Evolutionary conservation across 2,888 invertebrate species (phyloP).

Genomic region (Notodonta dromedarius): DNA sequence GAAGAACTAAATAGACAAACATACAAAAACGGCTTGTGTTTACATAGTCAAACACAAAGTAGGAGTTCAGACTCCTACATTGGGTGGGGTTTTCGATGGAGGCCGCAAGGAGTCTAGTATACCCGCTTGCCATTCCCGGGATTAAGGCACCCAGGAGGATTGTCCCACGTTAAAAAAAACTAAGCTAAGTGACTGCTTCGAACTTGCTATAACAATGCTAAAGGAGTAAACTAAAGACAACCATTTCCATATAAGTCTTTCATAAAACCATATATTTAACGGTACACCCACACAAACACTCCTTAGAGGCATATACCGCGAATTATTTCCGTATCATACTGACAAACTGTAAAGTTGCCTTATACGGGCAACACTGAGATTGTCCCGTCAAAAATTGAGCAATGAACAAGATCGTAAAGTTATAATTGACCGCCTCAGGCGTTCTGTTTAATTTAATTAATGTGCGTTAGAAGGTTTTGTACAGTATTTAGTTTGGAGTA

Average conservation of each 20-base stretch:
- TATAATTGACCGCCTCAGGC: constrained; percentile 23
- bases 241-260: not conserved
- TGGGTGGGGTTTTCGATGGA: too few species aligned
- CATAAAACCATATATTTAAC: constrained; percentile 7
- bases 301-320: constrained; percentile 14
- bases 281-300: constrained; percentile 16
- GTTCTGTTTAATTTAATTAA: not conserved
- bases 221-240: not conserved
- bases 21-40: too few species aligned
- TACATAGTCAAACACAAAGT: too few species aligned
- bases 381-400: constrained; percentile 1
- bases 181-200: too few species aligned
- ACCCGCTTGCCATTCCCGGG: too few species aligned
- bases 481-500: too few species aligned
- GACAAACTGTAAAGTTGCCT: constrained; percentile 21
- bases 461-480: not conserved
- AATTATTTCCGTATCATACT: constrained; percentile 16
- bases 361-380: constrained; percentile 20
- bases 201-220: not conserved
- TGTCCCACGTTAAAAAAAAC: too few species aligned
- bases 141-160: too few species aligned
- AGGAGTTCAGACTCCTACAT: too few species aligned
- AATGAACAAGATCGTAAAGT: constrained; percentile 20
- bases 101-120: too few species aligned
- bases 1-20: too few species aligned